Evolutionary conservation across 2,797 vertebrate species (phyloP).

Genomic region (Rhincodon typus): DNA sequence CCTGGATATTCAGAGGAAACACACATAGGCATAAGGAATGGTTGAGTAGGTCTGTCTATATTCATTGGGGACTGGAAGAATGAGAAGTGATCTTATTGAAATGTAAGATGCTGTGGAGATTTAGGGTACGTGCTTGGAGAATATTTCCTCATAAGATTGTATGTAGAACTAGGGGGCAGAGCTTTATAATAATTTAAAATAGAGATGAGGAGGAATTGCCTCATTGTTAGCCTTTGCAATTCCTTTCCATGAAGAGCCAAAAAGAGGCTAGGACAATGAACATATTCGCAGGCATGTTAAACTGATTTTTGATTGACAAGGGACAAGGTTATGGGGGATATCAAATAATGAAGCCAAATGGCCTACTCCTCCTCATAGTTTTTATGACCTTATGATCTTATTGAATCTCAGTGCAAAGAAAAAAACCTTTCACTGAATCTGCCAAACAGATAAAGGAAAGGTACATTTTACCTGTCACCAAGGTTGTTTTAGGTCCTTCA

Average conservation of each 20-base stretch:
- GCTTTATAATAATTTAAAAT: not conserved
- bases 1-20: too few species aligned
- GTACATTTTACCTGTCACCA: not conserved
- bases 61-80: not conserved
- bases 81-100: not conserved
- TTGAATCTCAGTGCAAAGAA: not conserved
- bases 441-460: not conserved
- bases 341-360: not conserved
- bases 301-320: not conserved
- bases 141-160: not conserved
- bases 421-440: not conserved
- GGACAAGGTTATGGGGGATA: not conserved
- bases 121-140: not conserved
- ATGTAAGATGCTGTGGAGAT: not conserved
- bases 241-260: not conserved
- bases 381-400: too few species aligned
- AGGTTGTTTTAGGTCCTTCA: not conserved
- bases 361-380: too few species aligned
- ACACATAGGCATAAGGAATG: not conserved
- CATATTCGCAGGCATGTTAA: not conserved
- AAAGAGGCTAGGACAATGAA: not conserved
- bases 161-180: not conserved
- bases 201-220: not conserved
- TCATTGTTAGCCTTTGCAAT: not conserved
- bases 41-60: not conserved